Evolutionary conservation across 2,113 vertebrate genomes (phyloP).

Genomic region (Sander vitreus): DNA sequence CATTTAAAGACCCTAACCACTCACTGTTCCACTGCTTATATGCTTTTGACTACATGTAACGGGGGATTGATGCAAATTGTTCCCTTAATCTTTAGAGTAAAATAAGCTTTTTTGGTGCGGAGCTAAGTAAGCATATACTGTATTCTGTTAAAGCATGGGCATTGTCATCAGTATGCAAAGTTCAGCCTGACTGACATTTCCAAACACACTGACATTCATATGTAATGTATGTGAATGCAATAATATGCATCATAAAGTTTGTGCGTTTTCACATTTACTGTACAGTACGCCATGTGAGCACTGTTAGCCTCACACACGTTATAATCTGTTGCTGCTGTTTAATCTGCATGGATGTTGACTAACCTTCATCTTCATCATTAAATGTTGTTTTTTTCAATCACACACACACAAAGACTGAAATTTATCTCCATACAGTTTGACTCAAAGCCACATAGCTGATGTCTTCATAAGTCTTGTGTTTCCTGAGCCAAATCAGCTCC

Average conservation of each 20-base stretch:
- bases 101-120: slow-evolving; percentile 52
- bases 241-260: slow-evolving; percentile 24
- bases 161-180: slow-evolving; percentile 66
- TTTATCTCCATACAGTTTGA: slow-evolving; percentile 43
- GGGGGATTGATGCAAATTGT: slow-evolving; percentile 73
- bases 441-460: slow-evolving; percentile 45
- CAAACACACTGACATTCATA: slow-evolving; percentile 10
- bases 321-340: slow-evolving; percentile 23
- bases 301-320: neutral
- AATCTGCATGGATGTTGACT: slow-evolving; percentile 26
- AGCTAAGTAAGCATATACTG: slow-evolving; percentile 53
- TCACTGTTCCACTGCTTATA: slow-evolving; percentile 29
- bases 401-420: neutral
- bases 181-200: slow-evolving; percentile 17
- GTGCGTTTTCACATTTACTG: slow-evolving; percentile 1
- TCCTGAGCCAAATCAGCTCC: slow-evolving; percentile 62
- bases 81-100: slow-evolving; percentile 64
- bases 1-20: slow-evolving; percentile 52
- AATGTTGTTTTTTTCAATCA: slow-evolving; percentile 3
- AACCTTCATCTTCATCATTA: slow-evolving; percentile 23
- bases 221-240: slow-evolving; percentile 2
- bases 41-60: slow-evolving; percentile 54
- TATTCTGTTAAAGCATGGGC: slow-evolving; percentile 23
- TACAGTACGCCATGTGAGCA: neutral
- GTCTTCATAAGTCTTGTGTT: slow-evolving; percentile 59